A percentile compares a stretch with the other conserved stretches of the same genome.
Conservation (phyloP, 2,113 vertebrate species). For the Chamaetylas fuelleborni region DNA sequence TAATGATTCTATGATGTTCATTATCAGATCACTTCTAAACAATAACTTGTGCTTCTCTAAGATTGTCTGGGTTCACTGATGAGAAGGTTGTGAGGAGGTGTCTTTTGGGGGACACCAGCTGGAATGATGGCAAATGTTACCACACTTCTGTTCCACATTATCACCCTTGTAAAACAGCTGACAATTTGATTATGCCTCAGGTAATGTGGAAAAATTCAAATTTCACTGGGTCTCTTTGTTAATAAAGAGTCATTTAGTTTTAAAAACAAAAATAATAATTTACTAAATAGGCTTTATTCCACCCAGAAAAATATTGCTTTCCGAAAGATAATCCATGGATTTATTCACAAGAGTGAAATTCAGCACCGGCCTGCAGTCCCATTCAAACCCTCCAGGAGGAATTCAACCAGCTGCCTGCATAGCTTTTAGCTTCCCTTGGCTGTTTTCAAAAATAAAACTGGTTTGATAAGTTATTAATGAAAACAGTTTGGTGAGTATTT, state of each 20-base stretch:
- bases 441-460: slow-evolving; percentile 26
- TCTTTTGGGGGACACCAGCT: slow-evolving; percentile 5
- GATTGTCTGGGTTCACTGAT: neutral
- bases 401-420: slow-evolving; percentile 57
- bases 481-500: slow-evolving; percentile 16
- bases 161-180: slow-evolving; percentile 36
- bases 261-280: slow-evolving; percentile 58
- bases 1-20: neutral
- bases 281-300: slow-evolving; percentile 44
- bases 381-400: slow-evolving; percentile 58
- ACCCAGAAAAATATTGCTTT: neutral
- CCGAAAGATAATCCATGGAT: neutral
- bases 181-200: slow-evolving; percentile 52
- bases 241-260: slow-evolving; percentile 57
- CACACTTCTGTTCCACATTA: slow-evolving; percentile 23
- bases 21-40: neutral
- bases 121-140: slow-evolving; percentile 9
- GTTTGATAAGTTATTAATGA: slow-evolving; percentile 61
- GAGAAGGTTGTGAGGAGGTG: neutral
- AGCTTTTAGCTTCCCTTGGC: slow-evolving; percentile 19
- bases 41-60: neutral
- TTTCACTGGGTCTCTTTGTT: slow-evolving; percentile 39
- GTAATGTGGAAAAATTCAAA: slow-evolving; percentile 36
- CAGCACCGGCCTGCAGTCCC: neutral
- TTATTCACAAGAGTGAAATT: slow-evolving; percentile 56